A percentile compares a stretch with the other conserved stretches of the same genome.
Evolutionary conservation across 1,140 invertebrate genomes (phyloP).

Genomic region (Papilio polytes): DNA sequence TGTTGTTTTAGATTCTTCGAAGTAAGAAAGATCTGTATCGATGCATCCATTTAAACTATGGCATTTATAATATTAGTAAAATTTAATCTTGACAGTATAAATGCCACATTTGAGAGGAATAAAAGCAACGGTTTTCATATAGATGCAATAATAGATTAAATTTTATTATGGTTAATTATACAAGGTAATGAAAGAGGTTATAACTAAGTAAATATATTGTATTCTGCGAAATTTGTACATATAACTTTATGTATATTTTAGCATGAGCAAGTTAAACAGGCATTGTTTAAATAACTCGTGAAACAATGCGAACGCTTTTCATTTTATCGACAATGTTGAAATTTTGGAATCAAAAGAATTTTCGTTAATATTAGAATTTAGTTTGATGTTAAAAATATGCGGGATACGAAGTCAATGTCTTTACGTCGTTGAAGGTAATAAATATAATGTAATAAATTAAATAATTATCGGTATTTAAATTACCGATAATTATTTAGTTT

Average conservation of each 20-base stretch:
- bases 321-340: conserved; percentile 18
- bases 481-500: neutral
- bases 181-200: too few species aligned
- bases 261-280: conserved; percentile 3
- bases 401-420: neutral
- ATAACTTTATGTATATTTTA: neutral
- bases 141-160: too few species aligned
- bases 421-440: neutral
- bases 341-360: conserved; percentile 19
- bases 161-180: too few species aligned
- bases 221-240: neutral
- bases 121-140: too few species aligned
- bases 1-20: too few species aligned
- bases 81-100: too few species aligned
- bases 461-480: neutral
- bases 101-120: too few species aligned
- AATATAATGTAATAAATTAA: too few species aligned
- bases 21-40: too few species aligned
- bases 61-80: too few species aligned
- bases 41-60: too few species aligned
- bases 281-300: conserved; percentile 22
- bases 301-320: conserved; percentile 23
- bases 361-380: conserved; percentile 1
- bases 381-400: conserved; percentile 1
- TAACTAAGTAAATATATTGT: too few species aligned